Evolutionary conservation across 1,140 invertebrate genomes (phyloP).

Genomic region (Conus ventricosus): DNA sequence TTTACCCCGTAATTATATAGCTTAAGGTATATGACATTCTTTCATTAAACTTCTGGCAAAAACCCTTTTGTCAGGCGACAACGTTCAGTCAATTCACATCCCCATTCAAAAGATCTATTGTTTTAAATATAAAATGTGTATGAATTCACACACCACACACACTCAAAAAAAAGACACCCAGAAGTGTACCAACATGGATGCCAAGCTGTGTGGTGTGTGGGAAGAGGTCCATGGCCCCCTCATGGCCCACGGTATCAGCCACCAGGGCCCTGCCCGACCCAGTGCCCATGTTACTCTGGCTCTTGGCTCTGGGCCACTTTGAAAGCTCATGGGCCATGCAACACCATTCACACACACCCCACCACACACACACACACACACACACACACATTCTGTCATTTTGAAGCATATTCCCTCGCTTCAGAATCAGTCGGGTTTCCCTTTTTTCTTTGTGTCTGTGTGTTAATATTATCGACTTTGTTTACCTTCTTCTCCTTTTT

Average conservation of each 20-base stretch:
- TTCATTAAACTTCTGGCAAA: too few relatives aligned
- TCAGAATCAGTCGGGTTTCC: background rate
- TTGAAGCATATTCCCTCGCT: background rate
- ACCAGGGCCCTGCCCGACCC: constrained; percentile 92
- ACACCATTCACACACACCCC: background rate
- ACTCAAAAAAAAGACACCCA: background rate
- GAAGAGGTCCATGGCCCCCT: constrained; percentile 91
- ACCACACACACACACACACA: too few relatives aligned
- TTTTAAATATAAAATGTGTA: too few relatives aligned
- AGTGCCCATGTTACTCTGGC: constrained; percentile 86
- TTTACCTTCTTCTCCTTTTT: too few relatives aligned
- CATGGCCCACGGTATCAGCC: constrained; percentile 84
- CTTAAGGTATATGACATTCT: too few relatives aligned
- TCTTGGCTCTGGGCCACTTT: constrained; percentile 88
- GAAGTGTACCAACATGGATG: constrained; percentile 81
- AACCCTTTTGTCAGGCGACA: too few relatives aligned
- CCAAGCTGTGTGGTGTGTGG: constrained; percentile 87
- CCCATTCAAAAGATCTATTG: background rate
- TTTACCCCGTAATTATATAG: too few relatives aligned
- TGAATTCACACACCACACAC: background rate
- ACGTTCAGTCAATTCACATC: background rate
- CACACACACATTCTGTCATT: too few relatives aligned
- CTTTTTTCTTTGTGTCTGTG: background rate
- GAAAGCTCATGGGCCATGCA: constrained; percentile 89
- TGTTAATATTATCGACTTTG: too few relatives aligned